These are phyloP conservation scores for Spongilla lacustris DNA, from an alignment of 37 sponge, comb jelly and placozoan genomes.

Conservation along the genomic window DNA sequence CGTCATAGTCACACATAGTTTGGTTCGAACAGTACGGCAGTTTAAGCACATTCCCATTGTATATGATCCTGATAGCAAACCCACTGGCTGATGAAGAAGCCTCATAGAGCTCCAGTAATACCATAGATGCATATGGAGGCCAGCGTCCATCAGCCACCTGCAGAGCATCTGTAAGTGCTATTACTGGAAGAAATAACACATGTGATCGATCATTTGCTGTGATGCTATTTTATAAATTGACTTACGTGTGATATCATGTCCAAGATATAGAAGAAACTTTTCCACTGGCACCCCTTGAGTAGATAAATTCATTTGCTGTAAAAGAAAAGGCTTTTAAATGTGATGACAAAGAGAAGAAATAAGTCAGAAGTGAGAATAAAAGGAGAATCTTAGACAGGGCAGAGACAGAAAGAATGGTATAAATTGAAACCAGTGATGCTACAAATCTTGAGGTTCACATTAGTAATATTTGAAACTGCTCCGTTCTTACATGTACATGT, in stretches of 20 bases:
- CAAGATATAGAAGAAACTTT: constrained; percentile 49
- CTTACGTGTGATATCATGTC: constrained; percentile 56
- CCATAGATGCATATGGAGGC: constrained; percentile 59
- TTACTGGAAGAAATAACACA: constrained; percentile 25
- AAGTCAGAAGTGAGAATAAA: too few species aligned
- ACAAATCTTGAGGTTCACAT: too few species aligned
- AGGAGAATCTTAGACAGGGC: too few species aligned
- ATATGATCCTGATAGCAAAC: constrained; percentile 28
- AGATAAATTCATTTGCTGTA: constrained; percentile 32
- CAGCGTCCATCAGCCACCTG: constrained; percentile 36
- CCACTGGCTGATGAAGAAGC: background rate
- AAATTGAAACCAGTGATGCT: too few species aligned
- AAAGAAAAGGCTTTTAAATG: background rate
- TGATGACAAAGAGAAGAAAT: too few species aligned
- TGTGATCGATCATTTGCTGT: background rate
- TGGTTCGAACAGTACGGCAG: constrained; percentile 22
- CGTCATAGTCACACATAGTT: constrained; percentile 29
- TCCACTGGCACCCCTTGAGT: constrained; percentile 4
- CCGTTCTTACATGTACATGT: too few species aligned
- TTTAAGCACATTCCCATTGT: constrained; percentile 35
- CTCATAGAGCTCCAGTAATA: constrained; percentile 42
- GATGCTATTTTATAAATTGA: background rate
- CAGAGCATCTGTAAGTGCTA: constrained; percentile 41
- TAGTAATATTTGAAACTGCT: too few species aligned
- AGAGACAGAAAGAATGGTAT: too few species aligned